These are phyloP conservation scores for Oryzias javanicus DNA, from an alignment of 2,113 vertebrate species.

Conservation along the genomic window DNA sequence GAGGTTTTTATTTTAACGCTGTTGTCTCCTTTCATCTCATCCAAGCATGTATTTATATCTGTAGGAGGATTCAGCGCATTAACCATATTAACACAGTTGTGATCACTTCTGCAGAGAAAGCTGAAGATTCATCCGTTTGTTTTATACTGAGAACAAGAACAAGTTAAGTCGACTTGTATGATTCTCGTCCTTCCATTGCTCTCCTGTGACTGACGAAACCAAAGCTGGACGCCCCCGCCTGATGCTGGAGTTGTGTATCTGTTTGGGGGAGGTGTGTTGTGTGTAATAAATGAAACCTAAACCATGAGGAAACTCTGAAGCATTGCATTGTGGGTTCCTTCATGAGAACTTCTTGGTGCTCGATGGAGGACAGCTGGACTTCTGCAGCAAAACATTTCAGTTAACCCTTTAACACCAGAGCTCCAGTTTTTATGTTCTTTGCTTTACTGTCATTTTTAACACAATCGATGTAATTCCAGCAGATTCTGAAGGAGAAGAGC, in stretches of 20 bases:
- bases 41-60: conserved; percentile 25
- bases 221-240: conserved; percentile 45
- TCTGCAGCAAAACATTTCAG: too few relatives aligned
- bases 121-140: too few relatives aligned
- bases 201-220: conserved; percentile 49
- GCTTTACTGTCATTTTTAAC: too few relatives aligned
- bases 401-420: too few relatives aligned
- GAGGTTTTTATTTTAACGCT: conserved; percentile 21
- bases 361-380: not conserved
- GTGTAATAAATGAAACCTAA: conserved; percentile 29
- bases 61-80: conserved; percentile 8
- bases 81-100: not conserved
- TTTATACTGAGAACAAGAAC: not conserved
- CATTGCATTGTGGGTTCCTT: not conserved
- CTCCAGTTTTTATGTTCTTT: too few relatives aligned
- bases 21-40: conserved; percentile 47
- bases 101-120: not conserved
- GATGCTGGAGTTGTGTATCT: not conserved
- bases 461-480: too few relatives aligned
- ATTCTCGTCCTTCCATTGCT: conserved; percentile 5
- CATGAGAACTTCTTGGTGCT: not conserved
- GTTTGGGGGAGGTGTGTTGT: conserved; percentile 24
- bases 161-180: conserved; percentile 16
- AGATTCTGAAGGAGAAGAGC: too few relatives aligned
- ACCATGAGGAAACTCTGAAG: conserved; percentile 6